phyloP scores from a whole-genome alignment of 2,113 vertebrate species.

The Grallaria varia region DNA sequence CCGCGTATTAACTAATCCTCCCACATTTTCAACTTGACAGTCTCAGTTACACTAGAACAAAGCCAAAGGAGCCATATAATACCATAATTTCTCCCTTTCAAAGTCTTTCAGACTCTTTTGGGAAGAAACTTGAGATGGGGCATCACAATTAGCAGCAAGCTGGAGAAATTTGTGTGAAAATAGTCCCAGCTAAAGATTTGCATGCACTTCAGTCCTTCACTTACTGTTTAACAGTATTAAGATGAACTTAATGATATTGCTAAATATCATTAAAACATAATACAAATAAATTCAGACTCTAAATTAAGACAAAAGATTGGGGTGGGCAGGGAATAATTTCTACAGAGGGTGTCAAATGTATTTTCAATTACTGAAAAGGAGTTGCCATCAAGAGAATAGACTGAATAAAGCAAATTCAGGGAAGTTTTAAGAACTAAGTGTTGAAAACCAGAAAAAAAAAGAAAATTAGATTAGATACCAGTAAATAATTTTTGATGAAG shows the following conservation, averaged over 20 bases:
- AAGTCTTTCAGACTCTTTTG: neutral
- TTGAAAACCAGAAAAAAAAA: neutral
- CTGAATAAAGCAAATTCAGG: neutral
- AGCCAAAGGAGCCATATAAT: neutral
- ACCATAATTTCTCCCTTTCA: neutral
- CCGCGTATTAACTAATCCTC: slow-evolving; percentile 20
- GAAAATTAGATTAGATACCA: neutral
- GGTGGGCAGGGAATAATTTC: neutral
- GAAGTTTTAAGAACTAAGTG: neutral
- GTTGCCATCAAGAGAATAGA: neutral
- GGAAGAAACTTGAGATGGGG: neutral
- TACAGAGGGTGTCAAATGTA: neutral
- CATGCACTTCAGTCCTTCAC: neutral
- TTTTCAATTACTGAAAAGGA: neutral
- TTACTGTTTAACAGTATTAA: neutral
- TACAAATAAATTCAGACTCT: neutral
- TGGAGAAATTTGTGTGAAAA: neutral
- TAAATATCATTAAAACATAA: neutral
- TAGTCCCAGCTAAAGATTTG: neutral
- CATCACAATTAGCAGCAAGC: neutral
- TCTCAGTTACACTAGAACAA: neutral
- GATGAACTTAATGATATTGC: neutral
- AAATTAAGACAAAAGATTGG: neutral
- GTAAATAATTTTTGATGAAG: neutral
- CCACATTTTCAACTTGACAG: neutral